phyloP scores from a whole-genome alignment of 2,888 invertebrate species.

The Encarsia formosa region DNA sequence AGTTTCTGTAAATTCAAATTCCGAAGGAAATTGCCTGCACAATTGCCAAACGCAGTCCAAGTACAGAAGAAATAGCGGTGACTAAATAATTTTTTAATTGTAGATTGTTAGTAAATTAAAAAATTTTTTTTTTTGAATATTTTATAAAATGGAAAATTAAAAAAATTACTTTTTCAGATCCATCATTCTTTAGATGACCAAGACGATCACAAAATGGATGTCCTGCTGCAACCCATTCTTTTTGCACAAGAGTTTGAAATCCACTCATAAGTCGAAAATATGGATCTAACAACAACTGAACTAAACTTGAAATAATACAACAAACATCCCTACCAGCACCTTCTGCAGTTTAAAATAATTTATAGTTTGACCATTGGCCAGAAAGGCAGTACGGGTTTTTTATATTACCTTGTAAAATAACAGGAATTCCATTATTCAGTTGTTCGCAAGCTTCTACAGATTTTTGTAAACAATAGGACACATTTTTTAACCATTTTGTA shows the following conservation, averaged over 20 bases:
- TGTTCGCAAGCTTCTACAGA: slow-evolving; percentile 68
- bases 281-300: slow-evolving; percentile 83
- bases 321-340: slow-evolving; percentile 83
- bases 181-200: slow-evolving; percentile 64
- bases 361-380: background rate
- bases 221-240: slow-evolving; percentile 91
- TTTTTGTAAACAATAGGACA: slow-evolving; percentile 71
- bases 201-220: slow-evolving; percentile 81
- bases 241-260: slow-evolving; percentile 86
- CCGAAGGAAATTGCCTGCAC: slow-evolving; percentile 77
- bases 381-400: background rate
- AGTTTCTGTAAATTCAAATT: slow-evolving; percentile 89
- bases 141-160: slow-evolving; percentile 1
- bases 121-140: background rate
- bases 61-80: slow-evolving; percentile 85
- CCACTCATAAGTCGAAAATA: slow-evolving; percentile 77
- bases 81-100: slow-evolving; percentile 52
- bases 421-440: slow-evolving; percentile 65
- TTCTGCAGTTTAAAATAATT: slow-evolving; percentile 48
- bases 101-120: background rate
- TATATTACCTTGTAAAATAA: slow-evolving; percentile 75
- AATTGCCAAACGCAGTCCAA: slow-evolving; percentile 94
- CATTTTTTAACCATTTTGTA: slow-evolving; percentile 81
- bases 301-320: slow-evolving; percentile 80
- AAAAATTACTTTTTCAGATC: slow-evolving; percentile 54